Base-by-base conservation (phyloP, 2,113 vertebrate genomes). In the Pterocles burchelli region DNA sequence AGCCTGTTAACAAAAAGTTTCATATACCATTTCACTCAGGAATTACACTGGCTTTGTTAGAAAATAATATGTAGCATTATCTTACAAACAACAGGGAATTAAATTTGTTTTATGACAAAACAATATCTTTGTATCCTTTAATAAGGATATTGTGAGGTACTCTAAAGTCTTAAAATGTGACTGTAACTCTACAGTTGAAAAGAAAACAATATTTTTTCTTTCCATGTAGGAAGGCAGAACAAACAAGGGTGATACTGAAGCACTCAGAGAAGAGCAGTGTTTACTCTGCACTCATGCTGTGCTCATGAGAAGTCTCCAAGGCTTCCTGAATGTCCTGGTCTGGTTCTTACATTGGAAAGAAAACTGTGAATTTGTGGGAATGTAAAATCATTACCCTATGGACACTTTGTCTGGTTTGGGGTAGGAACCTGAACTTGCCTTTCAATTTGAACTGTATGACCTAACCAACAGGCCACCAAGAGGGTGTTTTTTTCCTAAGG, bases 301-400 rank as follows among this genome's bases (percentile, higher is more conserved):
- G 29, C 3, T 1, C 29, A 45, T 1, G 1, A n/a, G 17, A 78
- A 48, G 9, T 57, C 26, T 88, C 58, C 34, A 31, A 1, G 0
- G 33, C 41, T 73, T 79, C 29, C 49, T 93, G 62, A 85, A 73
- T 48, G n/a, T 52, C 75, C 41, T 76, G 29, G 18, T 57, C 52
- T 63, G 18, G 13, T 13, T 65, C 71, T 85, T 90, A 88, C 20
- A 16, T 8, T 25, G 22, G 17, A 43, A 75, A 13, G 7, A 85
- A 75, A 85, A 62, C 19, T 49, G 31, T 66, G 33, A 81, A 74
- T 82, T 72, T 82, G 9, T 10, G 26, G 8, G 63, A 72, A 43
- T 34, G 17, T 34, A 38, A 75, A 95, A 75, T 34, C 49, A 38
- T 54, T 78, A 43, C 28, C 17, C 13, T 46, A 11, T 4, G 6